Percentiles rank a stretch among this genome's conserved stretches.
Conservation (phyloP, 35 echinoderm and acorn worm species). For the Lytechinus variegatus region DNA sequence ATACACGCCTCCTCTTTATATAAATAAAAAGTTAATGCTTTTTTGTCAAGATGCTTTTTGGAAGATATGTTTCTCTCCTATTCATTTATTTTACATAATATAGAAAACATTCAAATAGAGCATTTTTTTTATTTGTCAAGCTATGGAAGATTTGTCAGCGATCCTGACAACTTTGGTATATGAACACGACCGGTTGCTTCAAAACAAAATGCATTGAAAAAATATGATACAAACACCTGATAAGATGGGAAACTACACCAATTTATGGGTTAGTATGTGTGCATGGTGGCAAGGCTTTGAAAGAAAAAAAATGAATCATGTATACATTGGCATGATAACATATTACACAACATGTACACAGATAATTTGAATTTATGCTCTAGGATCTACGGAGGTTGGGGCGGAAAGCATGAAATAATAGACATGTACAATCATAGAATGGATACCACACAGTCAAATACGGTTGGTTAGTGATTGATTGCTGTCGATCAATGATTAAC, state of each 20-base stretch:
- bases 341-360: not conserved
- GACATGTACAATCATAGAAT: not conserved
- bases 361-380: not conserved
- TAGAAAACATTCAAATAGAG: not conserved
- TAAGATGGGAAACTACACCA: not conserved
- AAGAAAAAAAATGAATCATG: slow-evolving; percentile 1
- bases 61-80: not conserved
- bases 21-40: not conserved
- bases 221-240: not conserved
- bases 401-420: not conserved
- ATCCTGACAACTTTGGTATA: not conserved
- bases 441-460: not conserved
- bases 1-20: not conserved
- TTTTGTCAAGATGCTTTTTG: slow-evolving; percentile 1
- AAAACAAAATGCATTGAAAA: not conserved
- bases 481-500: not conserved
- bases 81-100: not conserved
- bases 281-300: not conserved
- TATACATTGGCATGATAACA: slow-evolving; percentile 19
- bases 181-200: not conserved
- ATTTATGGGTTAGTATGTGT: not conserved
- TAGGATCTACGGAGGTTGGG: not conserved
- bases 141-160: not conserved
- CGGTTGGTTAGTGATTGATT: not conserved
- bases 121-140: not conserved